Percentiles rank a stretch among this genome's conserved stretches.
These are phyloP conservation scores for Drosophila ercepeae DNA, from an alignment of 1,140 invertebrate species.

Conservation along the genomic window DNA sequence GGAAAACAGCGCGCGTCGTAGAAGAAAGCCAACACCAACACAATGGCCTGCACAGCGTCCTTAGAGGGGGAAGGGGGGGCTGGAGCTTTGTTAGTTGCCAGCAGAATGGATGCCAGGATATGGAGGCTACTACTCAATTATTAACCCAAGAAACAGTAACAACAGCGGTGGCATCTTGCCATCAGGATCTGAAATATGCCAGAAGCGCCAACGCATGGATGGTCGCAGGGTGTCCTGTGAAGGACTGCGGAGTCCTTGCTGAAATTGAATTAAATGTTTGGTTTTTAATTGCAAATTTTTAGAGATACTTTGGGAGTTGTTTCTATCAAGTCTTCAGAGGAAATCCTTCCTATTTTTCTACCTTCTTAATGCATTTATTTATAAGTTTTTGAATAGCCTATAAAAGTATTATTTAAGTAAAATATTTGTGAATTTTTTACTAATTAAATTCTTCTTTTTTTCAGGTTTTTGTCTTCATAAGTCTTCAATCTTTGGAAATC, in stretches of 20 bases:
- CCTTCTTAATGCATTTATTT: too few relatives aligned
- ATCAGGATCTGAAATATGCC: constrained; percentile 12
- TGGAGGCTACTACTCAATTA: constrained; percentile 32
- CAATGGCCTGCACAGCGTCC: constrained; percentile 31
- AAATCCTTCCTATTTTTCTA: too few relatives aligned
- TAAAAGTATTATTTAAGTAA: too few relatives aligned
- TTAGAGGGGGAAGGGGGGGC: neutral
- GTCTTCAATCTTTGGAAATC: too few relatives aligned
- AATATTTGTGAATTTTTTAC: too few relatives aligned
- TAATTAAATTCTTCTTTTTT: too few relatives aligned
- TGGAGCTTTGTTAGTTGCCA: constrained; percentile 32
- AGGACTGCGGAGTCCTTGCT: neutral
- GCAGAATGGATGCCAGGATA: constrained; percentile 23
- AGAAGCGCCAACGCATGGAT: neutral
- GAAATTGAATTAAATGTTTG: neutral
- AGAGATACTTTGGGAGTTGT: too few relatives aligned
- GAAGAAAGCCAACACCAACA: constrained; percentile 44
- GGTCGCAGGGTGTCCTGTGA: neutral
- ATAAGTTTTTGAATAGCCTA: too few relatives aligned
- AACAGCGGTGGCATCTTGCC: neutral
- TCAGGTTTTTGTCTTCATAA: too few relatives aligned
- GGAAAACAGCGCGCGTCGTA: constrained; percentile 27
- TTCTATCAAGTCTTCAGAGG: too few relatives aligned
- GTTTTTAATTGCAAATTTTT: neutral
- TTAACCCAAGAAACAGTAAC: constrained; percentile 22